Conservation (phyloP, 1,140 invertebrate genomes). For the Pogonus chalceus region DNA sequence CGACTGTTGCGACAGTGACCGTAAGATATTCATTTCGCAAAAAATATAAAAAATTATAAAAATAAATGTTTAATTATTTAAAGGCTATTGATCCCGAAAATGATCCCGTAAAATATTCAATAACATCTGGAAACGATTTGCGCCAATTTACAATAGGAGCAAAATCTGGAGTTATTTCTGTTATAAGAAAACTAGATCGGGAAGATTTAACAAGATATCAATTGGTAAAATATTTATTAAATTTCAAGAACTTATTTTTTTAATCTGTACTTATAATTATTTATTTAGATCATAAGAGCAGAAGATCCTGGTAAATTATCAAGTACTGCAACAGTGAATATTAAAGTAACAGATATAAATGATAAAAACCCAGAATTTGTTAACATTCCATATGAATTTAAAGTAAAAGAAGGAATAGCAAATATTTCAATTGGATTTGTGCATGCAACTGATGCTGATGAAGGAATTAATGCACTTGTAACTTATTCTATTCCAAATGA, state of each 20-base stretch:
- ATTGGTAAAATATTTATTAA: slow-evolving; percentile 43
- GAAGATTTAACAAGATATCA: slow-evolving; percentile 79
- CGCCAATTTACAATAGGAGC: slow-evolving; percentile 75
- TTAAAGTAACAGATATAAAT: slow-evolving; percentile 82
- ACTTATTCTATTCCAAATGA: slow-evolving; percentile 64
- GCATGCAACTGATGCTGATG: slow-evolving; percentile 74
- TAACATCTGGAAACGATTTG: slow-evolving; percentile 75
- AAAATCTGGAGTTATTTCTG: slow-evolving; percentile 69
- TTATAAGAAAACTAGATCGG: slow-evolving; percentile 72
- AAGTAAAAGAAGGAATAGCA: slow-evolving; percentile 67
- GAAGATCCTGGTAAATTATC: slow-evolving; percentile 75
- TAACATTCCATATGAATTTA: slow-evolving; percentile 65
- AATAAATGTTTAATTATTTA: slow-evolving; percentile 19
- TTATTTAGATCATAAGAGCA: slow-evolving; percentile 64
- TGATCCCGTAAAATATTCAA: slow-evolving; percentile 74
- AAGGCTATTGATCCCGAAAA: slow-evolving; percentile 81
- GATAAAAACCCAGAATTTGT: slow-evolving; percentile 81
- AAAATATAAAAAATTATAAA: not conserved
- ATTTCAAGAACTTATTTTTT: slow-evolving; percentile 11
- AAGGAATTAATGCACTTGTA: slow-evolving; percentile 52
- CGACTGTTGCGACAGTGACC: slow-evolving; percentile 61
- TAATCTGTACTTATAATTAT: slow-evolving; percentile 9
- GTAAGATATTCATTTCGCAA: slow-evolving; percentile 30
- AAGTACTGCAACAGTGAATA: slow-evolving; percentile 73
- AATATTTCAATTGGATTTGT: slow-evolving; percentile 64